A percentile compares a stretch with the other conserved stretches of the same genome.
phyloP scores from a whole-genome alignment of 2,113 vertebrate genomes.

The Grammomys dolichurus region DNA sequence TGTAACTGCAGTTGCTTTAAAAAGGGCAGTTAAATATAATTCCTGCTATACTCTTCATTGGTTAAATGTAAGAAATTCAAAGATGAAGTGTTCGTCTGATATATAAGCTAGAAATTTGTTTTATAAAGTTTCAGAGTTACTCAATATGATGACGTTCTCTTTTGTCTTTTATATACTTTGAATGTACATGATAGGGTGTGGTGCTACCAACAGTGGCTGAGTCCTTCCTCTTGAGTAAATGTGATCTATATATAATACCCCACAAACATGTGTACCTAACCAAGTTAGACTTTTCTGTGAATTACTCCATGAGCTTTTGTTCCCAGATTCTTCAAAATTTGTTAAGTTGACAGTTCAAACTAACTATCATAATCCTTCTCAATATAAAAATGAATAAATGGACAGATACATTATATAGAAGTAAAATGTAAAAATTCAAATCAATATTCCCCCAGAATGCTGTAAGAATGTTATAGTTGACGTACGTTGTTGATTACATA shows the following conservation, averaged over 20 bases:
- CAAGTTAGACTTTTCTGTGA: not conserved
- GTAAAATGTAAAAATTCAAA: not conserved
- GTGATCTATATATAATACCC: not conserved
- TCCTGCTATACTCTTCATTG: not conserved
- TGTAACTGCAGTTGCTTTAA: constrained; percentile 10
- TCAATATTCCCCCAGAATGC: not conserved
- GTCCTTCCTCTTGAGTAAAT: not conserved
- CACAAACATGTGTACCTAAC: not conserved
- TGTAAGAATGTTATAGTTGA: not conserved
- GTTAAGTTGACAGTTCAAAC: too few species aligned
- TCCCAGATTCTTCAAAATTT: not conserved
- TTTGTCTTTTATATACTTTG: not conserved
- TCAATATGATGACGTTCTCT: not conserved
- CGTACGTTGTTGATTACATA: not conserved
- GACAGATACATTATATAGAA: not conserved
- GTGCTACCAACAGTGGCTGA: not conserved
- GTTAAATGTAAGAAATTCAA: not conserved
- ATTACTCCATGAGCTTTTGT: not conserved
- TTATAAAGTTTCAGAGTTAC: not conserved
- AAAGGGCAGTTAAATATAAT: not conserved
- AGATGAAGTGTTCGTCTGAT: not conserved
- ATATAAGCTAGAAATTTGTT: not conserved
- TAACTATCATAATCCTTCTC: not conserved
- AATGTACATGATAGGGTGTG: accelerated
- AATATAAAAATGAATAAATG: too few species aligned